A percentile compares a stretch with the other conserved stretches of the same genome.
These are phyloP conservation scores for Acanthurus leucopareius DNA, from an alignment of 2,797 vertebrate species.

Conservation along the genomic window DNA sequence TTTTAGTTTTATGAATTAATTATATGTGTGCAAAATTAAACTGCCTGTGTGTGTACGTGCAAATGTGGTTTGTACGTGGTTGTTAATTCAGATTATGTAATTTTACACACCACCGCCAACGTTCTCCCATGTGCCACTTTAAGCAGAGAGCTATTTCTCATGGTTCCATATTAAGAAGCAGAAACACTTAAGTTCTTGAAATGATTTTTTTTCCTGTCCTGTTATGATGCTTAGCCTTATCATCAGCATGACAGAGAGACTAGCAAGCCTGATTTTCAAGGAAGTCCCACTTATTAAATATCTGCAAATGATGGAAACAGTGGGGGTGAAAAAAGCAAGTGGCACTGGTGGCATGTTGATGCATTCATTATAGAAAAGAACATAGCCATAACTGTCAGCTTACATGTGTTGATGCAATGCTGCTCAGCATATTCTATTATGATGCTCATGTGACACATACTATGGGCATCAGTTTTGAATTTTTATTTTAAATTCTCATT, in stretches of 20 bases:
- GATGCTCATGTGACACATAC: neutral
- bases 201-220: conserved; percentile 42
- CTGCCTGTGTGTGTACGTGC: neutral
- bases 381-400: neutral
- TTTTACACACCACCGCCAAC: conserved; percentile 36
- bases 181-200: conserved; percentile 23
- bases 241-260: neutral
- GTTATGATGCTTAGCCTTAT: neutral
- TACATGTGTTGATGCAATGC: neutral
- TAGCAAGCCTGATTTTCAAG: conserved; percentile 19
- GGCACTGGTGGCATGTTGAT: conserved; percentile 2
- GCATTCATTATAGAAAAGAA: conserved; percentile 4
- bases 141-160: conserved; percentile 47
- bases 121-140: conserved; percentile 35
- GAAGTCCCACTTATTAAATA: conserved; percentile 21
- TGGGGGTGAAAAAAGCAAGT: conserved; percentile 8
- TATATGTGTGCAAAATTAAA: conserved; percentile 39
- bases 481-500: neutral
- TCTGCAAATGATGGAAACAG: conserved; percentile 19
- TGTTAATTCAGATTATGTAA: conserved; percentile 59
- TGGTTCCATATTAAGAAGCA: conserved; percentile 45
- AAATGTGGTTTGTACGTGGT: conserved; percentile 13
- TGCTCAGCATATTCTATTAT: neutral
- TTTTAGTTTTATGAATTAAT: conserved; percentile 66
- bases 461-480: conserved; percentile 11